Evolutionary conservation across 2,888 invertebrate genomes (phyloP), one percentile per base, ranked within the genome.

Genomic region (Rutpela maculata): DNA sequence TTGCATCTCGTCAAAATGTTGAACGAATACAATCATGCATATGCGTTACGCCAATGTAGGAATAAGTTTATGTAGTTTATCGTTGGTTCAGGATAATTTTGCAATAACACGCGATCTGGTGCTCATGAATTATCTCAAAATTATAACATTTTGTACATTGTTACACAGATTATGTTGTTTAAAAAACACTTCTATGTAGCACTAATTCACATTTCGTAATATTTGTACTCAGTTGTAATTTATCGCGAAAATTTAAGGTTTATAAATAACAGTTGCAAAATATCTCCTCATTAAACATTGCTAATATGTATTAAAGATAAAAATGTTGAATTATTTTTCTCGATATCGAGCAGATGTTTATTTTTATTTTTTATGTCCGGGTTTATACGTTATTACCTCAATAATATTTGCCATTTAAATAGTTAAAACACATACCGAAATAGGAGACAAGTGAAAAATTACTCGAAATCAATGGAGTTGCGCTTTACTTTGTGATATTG

Each of bases 261-360:
- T 17, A 72, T 72, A 72, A 72, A 72, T 72, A 72, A 72, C 63
- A 63, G 72, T 72, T 72, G 72, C 72, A 63, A 72, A 72, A 72
- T 72, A 72, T 72, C 50, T 55, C 50, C 63, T 72, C 72, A 63
- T 63, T 72, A 72, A 72, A 72, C 63, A 72, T 72, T 72, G 50
- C 26, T 55, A 72, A 72, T 72, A 26, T 72, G 38, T 63, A 55
- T 55, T 55, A 18, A n/a, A 72, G 50, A 63, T 63, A 55, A 72
- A 63, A 55, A 18, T 31, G 43, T 38, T 12, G n/a, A 43, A 63
- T 63, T 63, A 72, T 55, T 72, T 55, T 22, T 50, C 38, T n/a
- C 55, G 19, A 50, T 59, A 60, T 22, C 18, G 18, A 4, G 12
- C 31, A 59, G 19, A 70, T 70, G 43, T 59, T n/a, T 70, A n/a